Percentiles rank a stretch among this genome's conserved stretches.
Evolutionary conservation across 2,113 vertebrate genomes (phyloP).

Genomic region (Rafetus swinhoei): DNA sequence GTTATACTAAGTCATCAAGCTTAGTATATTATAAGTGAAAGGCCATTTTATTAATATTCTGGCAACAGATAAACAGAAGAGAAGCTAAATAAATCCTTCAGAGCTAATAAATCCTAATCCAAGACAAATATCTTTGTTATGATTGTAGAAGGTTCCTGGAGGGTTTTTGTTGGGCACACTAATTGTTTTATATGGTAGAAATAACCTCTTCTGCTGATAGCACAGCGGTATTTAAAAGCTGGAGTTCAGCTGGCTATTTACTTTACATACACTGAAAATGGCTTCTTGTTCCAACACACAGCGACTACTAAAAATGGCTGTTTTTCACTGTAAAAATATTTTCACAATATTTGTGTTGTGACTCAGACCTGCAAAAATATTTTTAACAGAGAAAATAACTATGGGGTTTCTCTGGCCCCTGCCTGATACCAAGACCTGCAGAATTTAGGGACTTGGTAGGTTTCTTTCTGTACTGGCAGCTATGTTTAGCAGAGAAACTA

Average conservation of each 20-base stretch:
- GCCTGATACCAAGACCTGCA: accelerated
- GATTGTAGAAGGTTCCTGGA: constrained; percentile 60
- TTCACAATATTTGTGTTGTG: neutral
- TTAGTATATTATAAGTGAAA: constrained; percentile 28
- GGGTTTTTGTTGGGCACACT: constrained; percentile 42
- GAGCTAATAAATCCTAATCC: constrained; percentile 31
- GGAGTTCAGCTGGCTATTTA: constrained; percentile 22
- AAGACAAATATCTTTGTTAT: constrained; percentile 66
- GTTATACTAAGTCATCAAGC: constrained; percentile 26
- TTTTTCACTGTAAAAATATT: constrained; percentile 26
- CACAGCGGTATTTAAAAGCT: neutral
- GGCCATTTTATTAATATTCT: constrained; percentile 23
- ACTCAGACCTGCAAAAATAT: neutral
- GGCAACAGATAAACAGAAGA: constrained; percentile 65
- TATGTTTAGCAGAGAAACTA: accelerated
- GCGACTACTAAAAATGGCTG: neutral
- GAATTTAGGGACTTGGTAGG: accelerated
- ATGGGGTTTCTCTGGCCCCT: neutral
- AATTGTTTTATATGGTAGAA: constrained; percentile 47
- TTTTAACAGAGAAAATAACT: neutral
- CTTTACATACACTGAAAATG: neutral
- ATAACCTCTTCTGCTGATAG: constrained; percentile 23
- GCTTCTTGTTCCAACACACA: constrained; percentile 11
- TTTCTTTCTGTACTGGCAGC: neutral
- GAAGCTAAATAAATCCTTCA: constrained; percentile 62